These are phyloP conservation scores for Platyscapa corneri DNA, from an alignment of 1,140 invertebrate species.

Conservation along the genomic window DNA sequence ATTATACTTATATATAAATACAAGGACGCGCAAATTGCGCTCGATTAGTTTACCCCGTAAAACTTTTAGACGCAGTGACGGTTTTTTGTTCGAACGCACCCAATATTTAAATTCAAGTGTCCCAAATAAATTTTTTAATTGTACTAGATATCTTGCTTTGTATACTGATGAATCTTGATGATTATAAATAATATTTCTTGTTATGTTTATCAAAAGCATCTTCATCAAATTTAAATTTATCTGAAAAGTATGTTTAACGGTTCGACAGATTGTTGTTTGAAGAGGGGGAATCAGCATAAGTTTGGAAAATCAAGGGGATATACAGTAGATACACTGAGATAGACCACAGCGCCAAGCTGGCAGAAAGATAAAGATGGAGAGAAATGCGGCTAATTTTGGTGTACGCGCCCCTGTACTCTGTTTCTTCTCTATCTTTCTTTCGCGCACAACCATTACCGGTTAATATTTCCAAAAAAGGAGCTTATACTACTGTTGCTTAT, in stretches of 20 bases:
- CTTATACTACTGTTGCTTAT: not conserved
- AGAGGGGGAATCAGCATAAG: not conserved
- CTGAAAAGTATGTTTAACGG: not conserved
- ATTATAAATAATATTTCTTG: no score
- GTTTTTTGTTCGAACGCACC: not conserved
- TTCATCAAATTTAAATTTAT: not conserved
- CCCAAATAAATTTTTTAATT: no score
- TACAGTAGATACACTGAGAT: slow-evolving; percentile 27
- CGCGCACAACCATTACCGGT: not conserved
- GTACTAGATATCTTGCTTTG: not conserved
- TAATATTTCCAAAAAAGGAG: slow-evolving; percentile 40
- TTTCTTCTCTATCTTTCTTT: not conserved
- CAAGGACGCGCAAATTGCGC: no score
- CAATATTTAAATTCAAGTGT: not conserved
- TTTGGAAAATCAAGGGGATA: not conserved
- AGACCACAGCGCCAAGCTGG: slow-evolving; percentile 53
- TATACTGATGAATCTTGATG: not conserved
- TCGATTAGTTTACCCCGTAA: no score
- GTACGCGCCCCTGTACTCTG: not conserved
- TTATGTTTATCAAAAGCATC: not conserved
- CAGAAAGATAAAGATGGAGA: slow-evolving; percentile 3
- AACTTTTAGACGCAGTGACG: no score
- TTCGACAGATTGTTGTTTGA: not conserved
- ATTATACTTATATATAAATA: no score
- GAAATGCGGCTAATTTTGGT: slow-evolving; percentile 55